Conservation (phyloP, 2,113 vertebrate species). For the Stigmatopora nigra region DNA sequence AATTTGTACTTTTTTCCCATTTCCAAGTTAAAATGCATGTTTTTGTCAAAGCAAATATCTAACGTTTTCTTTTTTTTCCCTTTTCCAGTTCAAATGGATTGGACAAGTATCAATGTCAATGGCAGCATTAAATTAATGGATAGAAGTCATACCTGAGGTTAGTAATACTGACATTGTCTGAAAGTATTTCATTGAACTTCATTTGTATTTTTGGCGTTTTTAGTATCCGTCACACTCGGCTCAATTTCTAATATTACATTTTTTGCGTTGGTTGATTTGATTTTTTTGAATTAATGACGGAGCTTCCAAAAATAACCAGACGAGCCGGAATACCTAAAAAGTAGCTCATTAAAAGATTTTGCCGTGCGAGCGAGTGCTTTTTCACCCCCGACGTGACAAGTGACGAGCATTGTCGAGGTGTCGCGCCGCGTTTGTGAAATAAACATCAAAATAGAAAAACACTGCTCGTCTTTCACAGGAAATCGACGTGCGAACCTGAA, state of each 20-base stretch:
- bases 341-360: not conserved
- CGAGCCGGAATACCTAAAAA: not conserved
- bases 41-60: no score
- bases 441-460: not conserved
- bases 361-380: not conserved
- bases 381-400: conserved; percentile 12
- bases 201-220: not conserved
- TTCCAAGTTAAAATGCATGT: no score
- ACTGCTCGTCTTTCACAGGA: conserved; percentile 10
- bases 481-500: conserved; percentile 1
- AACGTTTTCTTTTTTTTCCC: no score
- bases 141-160: not conserved
- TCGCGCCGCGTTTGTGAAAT: conserved; percentile 24
- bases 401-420: conserved; percentile 19
- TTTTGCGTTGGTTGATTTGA: not conserved
- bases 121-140: not conserved
- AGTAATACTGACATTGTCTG: not conserved
- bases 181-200: not conserved
- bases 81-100: no score
- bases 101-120: no score
- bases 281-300: not conserved
- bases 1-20: no score
- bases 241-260: not conserved
- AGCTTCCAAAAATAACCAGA: conserved; percentile 16
- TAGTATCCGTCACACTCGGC: not conserved